Evolutionary conservation across 2,888 invertebrate genomes (phyloP).

Genomic region (Allacma fusca): DNA sequence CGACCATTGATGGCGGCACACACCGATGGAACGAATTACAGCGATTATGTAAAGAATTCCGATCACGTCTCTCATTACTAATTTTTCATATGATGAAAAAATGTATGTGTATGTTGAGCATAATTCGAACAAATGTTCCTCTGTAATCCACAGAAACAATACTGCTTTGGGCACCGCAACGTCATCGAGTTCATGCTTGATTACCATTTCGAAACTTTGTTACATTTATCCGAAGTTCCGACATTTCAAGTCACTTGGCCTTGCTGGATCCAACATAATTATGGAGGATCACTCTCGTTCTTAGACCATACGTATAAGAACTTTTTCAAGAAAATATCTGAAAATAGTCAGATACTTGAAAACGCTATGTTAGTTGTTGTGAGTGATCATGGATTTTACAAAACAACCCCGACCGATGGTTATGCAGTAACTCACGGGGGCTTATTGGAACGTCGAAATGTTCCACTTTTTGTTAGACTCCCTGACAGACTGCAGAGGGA

Average conservation of each 20-base stretch:
- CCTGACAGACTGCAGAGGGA: slow-evolving; percentile 35
- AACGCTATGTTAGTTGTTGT: slow-evolving; percentile 48
- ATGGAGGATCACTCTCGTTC: slow-evolving; percentile 30
- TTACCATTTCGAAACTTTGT: slow-evolving; percentile 43
- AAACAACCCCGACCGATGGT: background rate
- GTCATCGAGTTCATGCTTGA: slow-evolving; percentile 41
- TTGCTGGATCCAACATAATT: slow-evolving; percentile 49
- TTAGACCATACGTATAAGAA: slow-evolving; percentile 43
- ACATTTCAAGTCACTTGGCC: slow-evolving; percentile 46
- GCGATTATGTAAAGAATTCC: background rate
- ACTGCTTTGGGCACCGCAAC: slow-evolving; percentile 45
- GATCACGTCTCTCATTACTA: too few species aligned
- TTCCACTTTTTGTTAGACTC: slow-evolving; percentile 47
- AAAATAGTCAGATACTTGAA: slow-evolving; percentile 38
- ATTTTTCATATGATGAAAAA: too few species aligned
- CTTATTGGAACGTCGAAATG: slow-evolving; percentile 43
- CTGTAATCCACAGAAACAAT: background rate
- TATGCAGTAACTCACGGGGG: slow-evolving; percentile 49
- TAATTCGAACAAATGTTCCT: too few species aligned
- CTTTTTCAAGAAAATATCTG: slow-evolving; percentile 46
- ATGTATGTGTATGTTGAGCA: too few species aligned
- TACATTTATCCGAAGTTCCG: slow-evolving; percentile 42
- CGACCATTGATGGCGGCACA: slow-evolving; percentile 45
- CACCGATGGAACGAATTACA: background rate
- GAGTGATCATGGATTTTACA: slow-evolving; percentile 49